Percentiles rank a stretch among this genome's conserved stretches.
Evolutionary conservation across 2,888 invertebrate genomes (phyloP).

Genomic region (Pemphredon lugubris): DNA sequence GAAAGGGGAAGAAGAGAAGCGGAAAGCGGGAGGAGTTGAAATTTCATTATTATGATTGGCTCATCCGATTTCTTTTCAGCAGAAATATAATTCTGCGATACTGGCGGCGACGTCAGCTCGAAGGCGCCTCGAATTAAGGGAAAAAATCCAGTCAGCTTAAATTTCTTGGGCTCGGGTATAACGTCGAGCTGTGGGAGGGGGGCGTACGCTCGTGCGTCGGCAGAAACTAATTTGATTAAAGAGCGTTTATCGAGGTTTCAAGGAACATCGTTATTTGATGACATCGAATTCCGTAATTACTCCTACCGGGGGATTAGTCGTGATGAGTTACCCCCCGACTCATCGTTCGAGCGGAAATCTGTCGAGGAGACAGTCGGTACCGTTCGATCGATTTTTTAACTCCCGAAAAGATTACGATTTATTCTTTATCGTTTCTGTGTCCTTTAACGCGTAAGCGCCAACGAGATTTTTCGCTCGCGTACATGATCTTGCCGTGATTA

Average conservation of each 20-base stretch:
- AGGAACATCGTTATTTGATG: background rate
- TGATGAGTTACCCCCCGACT: background rate
- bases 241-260: background rate
- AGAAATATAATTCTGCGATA: constrained; percentile 39
- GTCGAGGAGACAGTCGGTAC: too few species aligned
- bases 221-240: background rate
- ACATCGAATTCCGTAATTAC: background rate
- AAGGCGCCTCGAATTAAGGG: constrained; percentile 15
- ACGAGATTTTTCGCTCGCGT: too few species aligned
- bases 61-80: constrained; percentile 45
- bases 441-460: too few species aligned
- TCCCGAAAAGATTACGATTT: too few species aligned
- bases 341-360: background rate
- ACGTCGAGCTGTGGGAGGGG: background rate
- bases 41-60: constrained; percentile 52
- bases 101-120: constrained; percentile 4
- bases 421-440: too few species aligned
- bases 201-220: background rate
- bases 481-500: too few species aligned
- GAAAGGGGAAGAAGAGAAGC: background rate
- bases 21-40: constrained; percentile 15
- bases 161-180: constrained; percentile 14
- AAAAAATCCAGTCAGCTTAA: constrained; percentile 35
- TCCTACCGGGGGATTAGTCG: background rate
- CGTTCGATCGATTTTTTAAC: too few species aligned